Percentiles rank a stretch among this genome's conserved stretches.
phyloP scores from a whole-genome alignment of 2,113 vertebrate genomes.

The Catharus minimus region DNA sequence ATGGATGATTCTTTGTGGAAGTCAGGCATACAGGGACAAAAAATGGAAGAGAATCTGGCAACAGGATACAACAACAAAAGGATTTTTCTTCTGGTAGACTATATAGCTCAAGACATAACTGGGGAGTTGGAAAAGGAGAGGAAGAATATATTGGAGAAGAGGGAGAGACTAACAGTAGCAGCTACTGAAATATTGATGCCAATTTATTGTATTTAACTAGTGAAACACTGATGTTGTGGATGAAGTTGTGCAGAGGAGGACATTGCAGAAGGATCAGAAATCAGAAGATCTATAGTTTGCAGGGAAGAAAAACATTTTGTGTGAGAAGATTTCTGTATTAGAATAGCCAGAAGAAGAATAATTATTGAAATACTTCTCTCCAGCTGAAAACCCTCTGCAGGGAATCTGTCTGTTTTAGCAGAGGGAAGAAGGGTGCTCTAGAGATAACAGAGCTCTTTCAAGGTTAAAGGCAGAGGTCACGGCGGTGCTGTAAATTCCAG shows the following conservation, averaged over 20 bases:
- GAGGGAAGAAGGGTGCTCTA: not conserved
- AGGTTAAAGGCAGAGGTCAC: slow-evolving; percentile 38
- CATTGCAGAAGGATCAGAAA: not conserved
- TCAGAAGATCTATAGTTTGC: not conserved
- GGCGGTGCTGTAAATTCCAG: not conserved
- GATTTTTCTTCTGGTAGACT: not conserved
- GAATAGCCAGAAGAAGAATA: not conserved
- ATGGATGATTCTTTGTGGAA: not conserved
- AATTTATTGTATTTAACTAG: not conserved
- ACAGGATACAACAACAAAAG: not conserved
- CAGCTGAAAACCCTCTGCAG: not conserved
- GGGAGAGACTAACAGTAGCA: not conserved
- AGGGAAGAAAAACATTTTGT: not conserved
- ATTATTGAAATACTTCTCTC: not conserved
- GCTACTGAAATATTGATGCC: not conserved
- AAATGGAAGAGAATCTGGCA: not conserved
- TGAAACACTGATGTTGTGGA: not conserved
- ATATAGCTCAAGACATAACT: not conserved
- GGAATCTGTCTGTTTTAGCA: not conserved
- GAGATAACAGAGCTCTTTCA: slow-evolving; percentile 35
- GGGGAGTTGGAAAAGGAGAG: not conserved
- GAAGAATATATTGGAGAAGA: not conserved
- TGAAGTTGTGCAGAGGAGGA: not conserved
- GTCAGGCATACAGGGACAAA: not conserved
- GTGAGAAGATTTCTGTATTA: not conserved